A percentile compares a stretch with the other conserved stretches of the same genome.
Conservation (phyloP, 2,797 vertebrate species). For the Antrozous pallidus region DNA sequence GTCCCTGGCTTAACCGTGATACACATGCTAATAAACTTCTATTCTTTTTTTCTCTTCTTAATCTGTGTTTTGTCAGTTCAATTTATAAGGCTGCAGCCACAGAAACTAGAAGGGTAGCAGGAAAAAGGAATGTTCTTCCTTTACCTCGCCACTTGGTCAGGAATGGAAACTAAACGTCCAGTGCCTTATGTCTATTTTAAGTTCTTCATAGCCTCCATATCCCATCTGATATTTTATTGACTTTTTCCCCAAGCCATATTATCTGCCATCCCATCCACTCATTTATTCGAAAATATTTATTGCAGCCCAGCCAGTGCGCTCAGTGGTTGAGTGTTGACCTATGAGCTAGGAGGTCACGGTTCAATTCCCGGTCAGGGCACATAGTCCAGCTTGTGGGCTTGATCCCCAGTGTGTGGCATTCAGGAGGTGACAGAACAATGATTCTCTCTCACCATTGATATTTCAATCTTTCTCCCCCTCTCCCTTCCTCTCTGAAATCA, state of each 20-base stretch:
- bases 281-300: background rate
- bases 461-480: too few species aligned
- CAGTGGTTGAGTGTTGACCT: too few species aligned
- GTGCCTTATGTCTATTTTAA: background rate
- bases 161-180: background rate
- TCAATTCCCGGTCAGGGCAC: too few species aligned
- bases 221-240: background rate
- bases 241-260: background rate
- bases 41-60: background rate
- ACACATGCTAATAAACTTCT: background rate
- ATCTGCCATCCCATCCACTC: background rate
- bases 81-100: background rate
- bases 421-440: too few species aligned
- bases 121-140: background rate
- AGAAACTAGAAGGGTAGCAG: background rate
- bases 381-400: too few species aligned
- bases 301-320: too few species aligned
- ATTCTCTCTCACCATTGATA: too few species aligned
- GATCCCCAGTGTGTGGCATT: too few species aligned
- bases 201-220: background rate
- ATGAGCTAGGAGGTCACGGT: too few species aligned
- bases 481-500: too few species aligned
- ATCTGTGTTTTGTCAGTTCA: background rate
- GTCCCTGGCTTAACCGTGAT: accelerated
- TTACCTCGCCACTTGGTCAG: background rate